These are phyloP conservation scores for Biston betularia DNA, from an alignment of 2,888 invertebrate species.

Conservation along the genomic window DNA sequence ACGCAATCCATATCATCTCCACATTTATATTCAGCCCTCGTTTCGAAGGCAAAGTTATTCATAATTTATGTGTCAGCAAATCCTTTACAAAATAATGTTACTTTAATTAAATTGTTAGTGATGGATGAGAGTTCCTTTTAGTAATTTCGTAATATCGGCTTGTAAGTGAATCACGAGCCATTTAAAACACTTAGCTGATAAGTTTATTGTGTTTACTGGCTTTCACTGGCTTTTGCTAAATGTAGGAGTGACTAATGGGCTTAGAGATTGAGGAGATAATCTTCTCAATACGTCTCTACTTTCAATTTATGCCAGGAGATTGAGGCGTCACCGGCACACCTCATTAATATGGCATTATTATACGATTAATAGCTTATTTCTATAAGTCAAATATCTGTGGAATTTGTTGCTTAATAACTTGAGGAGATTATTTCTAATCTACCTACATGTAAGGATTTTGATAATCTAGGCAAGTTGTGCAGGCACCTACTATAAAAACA, in stretches of 20 bases:
- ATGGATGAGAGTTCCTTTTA: constrained; percentile 36
- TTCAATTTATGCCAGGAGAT: neutral
- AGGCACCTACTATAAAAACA: too few relatives aligned
- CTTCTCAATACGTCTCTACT: constrained; percentile 1
- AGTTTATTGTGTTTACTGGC: constrained; percentile 30
- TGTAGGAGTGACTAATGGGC: constrained; percentile 23
- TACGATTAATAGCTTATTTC: neutral
- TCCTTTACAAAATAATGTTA: constrained; percentile 22
- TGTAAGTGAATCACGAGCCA: constrained; percentile 38
- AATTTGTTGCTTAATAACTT: neutral
- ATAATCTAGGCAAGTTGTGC: neutral
- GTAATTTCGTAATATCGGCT: neutral
- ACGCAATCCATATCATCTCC: constrained; percentile 15
- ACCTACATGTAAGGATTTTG: neutral
- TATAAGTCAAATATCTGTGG: neutral
- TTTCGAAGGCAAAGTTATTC: constrained; percentile 11
- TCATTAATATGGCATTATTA: neutral
- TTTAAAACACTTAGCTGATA: constrained; percentile 40
- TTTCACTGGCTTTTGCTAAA: constrained; percentile 33
- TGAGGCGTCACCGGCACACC: neutral
- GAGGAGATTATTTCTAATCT: neutral
- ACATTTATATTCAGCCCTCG: constrained; percentile 17
- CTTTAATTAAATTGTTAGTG: constrained; percentile 36
- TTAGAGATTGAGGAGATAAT: constrained; percentile 17
- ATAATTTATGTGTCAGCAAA: constrained; percentile 22